A percentile compares a stretch with the other conserved stretches of the same genome.
Evolutionary conservation across 2,113 vertebrate species (phyloP).

Genomic region (Polypterus bichir): DNA sequence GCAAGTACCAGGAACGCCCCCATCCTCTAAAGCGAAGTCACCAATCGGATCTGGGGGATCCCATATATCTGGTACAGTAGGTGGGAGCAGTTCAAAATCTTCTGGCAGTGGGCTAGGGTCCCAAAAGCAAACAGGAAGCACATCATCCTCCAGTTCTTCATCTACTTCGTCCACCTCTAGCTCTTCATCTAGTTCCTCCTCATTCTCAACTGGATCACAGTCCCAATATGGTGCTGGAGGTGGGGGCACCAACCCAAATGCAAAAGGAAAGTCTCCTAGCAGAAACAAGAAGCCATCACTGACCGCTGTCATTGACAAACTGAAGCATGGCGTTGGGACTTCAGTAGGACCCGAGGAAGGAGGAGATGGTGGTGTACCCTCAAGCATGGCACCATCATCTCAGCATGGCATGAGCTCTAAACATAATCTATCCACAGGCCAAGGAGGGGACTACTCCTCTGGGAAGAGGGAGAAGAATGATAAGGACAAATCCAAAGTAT

Average conservation of each 20-base stretch:
- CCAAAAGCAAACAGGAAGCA: conserved; percentile 52
- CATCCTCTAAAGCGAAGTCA: conserved; percentile 90
- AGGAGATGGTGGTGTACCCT: conserved; percentile 46
- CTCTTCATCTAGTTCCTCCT: conserved; percentile 51
- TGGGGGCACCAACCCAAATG: conserved; percentile 65
- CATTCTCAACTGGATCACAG: conserved; percentile 62
- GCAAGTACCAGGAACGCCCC: conserved; percentile 81
- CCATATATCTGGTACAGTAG: conserved; percentile 58
- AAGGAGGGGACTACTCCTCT: conserved; percentile 63
- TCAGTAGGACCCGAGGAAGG: conserved; percentile 75
- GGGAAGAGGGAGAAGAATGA: conserved; percentile 84
- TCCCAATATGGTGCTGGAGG: conserved; percentile 55
- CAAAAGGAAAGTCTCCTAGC: conserved; percentile 93
- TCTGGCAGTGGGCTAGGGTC: conserved; percentile 69
- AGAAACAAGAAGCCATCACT: conserved; percentile 96
- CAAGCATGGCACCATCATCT: neutral
- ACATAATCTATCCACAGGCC: conserved; percentile 61
- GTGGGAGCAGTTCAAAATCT: conserved; percentile 72
- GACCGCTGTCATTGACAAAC: conserved; percentile 93
- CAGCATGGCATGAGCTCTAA: conserved; percentile 63
- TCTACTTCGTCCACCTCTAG: conserved; percentile 42
- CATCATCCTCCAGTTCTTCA: conserved; percentile 33
- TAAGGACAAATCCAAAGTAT: conserved; percentile 88
- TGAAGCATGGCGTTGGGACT: conserved; percentile 87
- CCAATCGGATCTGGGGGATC: conserved; percentile 83